Evolutionary conservation across 2,888 invertebrate genomes (phyloP), one percentile per base, ranked within the genome.

Genomic region (Macaria notata): DNA sequence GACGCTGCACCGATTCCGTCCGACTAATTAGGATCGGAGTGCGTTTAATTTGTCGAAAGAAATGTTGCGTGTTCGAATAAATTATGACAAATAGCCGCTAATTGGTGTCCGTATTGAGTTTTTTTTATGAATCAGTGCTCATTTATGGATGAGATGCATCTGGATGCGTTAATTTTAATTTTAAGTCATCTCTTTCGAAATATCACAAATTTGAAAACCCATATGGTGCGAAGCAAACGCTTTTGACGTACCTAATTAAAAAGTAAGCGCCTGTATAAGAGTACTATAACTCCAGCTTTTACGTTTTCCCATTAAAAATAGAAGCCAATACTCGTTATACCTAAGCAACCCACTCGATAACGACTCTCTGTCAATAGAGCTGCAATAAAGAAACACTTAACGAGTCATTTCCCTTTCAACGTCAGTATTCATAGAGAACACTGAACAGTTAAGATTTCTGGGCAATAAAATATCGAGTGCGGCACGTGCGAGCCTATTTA

Each of bases 21-120:
- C 65, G 54, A 60, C 70, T 78, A 78, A 79, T 79, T 76, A 73
- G 68, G 61, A 69, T 68, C 69, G 48, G 59, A 62, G 46, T 61
- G 66, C 60, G 60, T 65, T 67, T 78, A 75, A 80, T 79, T 79
- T 78, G 76, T 71, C 65, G 71, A 77, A 66, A 75, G 77, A 75
- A 65, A 71, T 68, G 65, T 61, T 60, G 61, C 63, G 19, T 68
- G 64, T 53, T 61, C 50, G 61, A 66, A 63, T 65, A 58, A 60
- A 57, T 64, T 57, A 55, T 59, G 56, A 51, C 56, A 65, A 62
- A 68, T 62, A 60, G 57, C 53, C 49, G 46, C 58, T 61, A 51
- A 55, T 59, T 59, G 51, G 47, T 46, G 29, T 49, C 38, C 30
- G 43, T 31, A 42, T 46, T 4, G 43, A 36, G 33, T 52, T 63